Conservation (phyloP, 1,140 invertebrate genomes). For the Zaprionus davidi region DNA sequence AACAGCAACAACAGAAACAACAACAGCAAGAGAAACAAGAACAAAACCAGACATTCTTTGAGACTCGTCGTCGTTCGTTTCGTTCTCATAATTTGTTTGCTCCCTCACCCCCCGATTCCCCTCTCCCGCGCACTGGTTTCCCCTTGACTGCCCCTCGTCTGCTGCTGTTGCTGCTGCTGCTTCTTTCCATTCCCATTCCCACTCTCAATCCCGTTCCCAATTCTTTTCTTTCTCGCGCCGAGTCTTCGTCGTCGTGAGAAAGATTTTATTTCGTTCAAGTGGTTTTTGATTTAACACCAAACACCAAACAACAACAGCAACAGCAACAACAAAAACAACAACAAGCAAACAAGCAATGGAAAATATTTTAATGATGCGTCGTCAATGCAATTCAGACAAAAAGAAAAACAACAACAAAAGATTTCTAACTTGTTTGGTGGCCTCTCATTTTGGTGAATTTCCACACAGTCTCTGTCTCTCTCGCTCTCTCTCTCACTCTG, state of each 20-base stretch:
- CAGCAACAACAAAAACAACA: slow-evolving; percentile 21
- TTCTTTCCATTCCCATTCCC: slow-evolving; percentile 20
- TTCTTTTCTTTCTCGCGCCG: slow-evolving; percentile 47
- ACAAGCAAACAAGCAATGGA: slow-evolving; percentile 58
- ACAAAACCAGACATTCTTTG: slow-evolving; percentile 66
- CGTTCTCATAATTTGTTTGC: slow-evolving; percentile 80
- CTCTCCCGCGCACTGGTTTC: slow-evolving; percentile 12
- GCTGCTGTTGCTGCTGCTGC: background rate
- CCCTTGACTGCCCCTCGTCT: slow-evolving; percentile 18
- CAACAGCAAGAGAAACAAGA: slow-evolving; percentile 50
- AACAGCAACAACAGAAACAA: slow-evolving; percentile 49
- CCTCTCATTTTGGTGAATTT: slow-evolving; percentile 45
- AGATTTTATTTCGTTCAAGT: slow-evolving; percentile 82
- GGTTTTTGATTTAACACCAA: slow-evolving; percentile 82
- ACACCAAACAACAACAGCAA: slow-evolving; percentile 29
- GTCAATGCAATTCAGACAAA: slow-evolving; percentile 70
- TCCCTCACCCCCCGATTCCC: slow-evolving; percentile 17
- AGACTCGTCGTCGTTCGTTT: slow-evolving; percentile 65
- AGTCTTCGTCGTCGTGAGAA: slow-evolving; percentile 61
- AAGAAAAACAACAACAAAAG: slow-evolving; percentile 63
- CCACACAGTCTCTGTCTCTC: slow-evolving; percentile 19
- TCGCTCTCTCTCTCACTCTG: slow-evolving; percentile 22
- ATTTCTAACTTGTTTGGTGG: slow-evolving; percentile 79
- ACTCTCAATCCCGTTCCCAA: slow-evolving; percentile 48
- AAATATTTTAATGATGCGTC: slow-evolving; percentile 81